Conservation (phyloP, 2,113 vertebrate genomes). For the Phrynocephalus versicolor region DNA sequence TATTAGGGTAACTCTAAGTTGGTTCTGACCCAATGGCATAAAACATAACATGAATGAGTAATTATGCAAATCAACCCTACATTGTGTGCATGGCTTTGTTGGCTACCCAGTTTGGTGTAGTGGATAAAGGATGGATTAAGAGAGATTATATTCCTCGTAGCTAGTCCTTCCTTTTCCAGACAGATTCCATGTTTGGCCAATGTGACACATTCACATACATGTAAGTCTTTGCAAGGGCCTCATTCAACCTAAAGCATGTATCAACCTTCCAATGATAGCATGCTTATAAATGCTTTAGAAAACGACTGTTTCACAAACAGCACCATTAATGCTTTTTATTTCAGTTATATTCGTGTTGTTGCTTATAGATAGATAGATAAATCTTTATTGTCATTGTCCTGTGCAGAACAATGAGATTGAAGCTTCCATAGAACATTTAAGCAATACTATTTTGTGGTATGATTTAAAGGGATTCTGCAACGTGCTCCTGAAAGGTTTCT, state of each 20-base stretch:
- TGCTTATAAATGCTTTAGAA: not conserved
- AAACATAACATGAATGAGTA: too few species aligned
- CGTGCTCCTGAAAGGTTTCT: not conserved
- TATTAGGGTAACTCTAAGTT: too few species aligned
- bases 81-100: too few species aligned
- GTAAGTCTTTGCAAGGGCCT: not conserved
- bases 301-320: not conserved
- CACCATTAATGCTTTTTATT: not conserved
- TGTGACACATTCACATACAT: not conserved
- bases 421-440: not conserved
- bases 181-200: not conserved
- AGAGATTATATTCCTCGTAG: too few species aligned
- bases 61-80: too few species aligned
- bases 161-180: not conserved
- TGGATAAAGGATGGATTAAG: too few species aligned
- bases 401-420: too few species aligned
- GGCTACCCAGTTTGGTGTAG: too few species aligned
- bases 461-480: not conserved
- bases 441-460: not conserved
- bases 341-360: not conserved
- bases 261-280: not conserved
- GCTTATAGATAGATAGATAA: too few species aligned
- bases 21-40: too few species aligned
- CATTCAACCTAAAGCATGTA: not conserved
- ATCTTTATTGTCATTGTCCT: too few species aligned